Conservation (phyloP, 2,797 vertebrate species). For the Gouania willdenowi region DNA sequence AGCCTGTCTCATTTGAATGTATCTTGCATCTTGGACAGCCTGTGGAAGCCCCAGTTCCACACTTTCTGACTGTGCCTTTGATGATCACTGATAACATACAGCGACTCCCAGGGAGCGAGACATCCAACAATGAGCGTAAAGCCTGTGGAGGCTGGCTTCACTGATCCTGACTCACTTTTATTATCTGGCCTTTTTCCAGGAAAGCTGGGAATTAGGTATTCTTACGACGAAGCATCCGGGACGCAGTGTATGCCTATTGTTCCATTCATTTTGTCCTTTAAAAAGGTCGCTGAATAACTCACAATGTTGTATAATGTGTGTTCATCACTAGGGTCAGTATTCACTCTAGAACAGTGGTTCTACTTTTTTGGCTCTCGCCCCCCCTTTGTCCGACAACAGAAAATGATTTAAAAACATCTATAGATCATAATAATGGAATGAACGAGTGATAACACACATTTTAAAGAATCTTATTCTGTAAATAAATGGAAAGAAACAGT, state of each 20-base stretch:
- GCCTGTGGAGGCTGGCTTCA: constrained; percentile 63
- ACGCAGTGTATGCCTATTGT: constrained; percentile 11
- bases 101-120: constrained; percentile 61
- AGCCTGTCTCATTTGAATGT: constrained; percentile 64
- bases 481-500: no score
- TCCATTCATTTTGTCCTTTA: constrained; percentile 12
- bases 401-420: no score
- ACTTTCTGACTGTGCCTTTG: constrained; percentile 78
- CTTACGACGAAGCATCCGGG: constrained; percentile 40
- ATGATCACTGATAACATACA: constrained; percentile 72
- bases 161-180: constrained; percentile 70
- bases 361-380: no score
- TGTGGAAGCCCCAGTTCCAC: constrained; percentile 64
- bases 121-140: constrained; percentile 62
- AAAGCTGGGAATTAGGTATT: constrained; percentile 51
- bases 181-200: constrained; percentile 60
- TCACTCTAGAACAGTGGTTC: no score
- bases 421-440: no score
- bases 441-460: no score
- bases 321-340: no score
- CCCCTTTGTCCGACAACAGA: no score
- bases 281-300: constrained; percentile 21
- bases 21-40: constrained; percentile 52
- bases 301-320: no score
- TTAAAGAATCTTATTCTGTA: no score